phyloP scores from a whole-genome alignment of 2,113 vertebrate genomes.

The Sinosuthora webbiana region DNA sequence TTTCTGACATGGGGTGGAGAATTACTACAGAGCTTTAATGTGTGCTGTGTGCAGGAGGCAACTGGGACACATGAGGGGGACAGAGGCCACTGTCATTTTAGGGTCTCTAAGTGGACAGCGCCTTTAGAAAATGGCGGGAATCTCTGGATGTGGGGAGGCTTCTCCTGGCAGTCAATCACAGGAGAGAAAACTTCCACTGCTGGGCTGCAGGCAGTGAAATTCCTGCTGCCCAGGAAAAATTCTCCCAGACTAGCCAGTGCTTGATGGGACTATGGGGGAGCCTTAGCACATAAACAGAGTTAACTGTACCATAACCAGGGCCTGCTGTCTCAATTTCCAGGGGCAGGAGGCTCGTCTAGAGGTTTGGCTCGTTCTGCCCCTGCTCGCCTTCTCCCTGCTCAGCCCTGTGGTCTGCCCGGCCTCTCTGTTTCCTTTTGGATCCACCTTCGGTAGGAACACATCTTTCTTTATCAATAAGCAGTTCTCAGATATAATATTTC shows the following conservation, averaged over 20 bases:
- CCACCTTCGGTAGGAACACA: neutral
- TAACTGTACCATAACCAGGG: fast-evolving
- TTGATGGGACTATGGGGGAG: fast-evolving
- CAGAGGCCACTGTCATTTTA: neutral
- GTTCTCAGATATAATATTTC: neutral
- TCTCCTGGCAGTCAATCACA: fast-evolving
- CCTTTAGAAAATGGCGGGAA: neutral
- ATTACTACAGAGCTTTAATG: fast-evolving
- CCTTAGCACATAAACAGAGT: fast-evolving
- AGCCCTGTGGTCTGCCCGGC: no score
- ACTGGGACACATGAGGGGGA: neutral
- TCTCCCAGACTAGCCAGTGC: neutral
- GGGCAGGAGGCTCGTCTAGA: fast-evolving
- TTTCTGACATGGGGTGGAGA: neutral
- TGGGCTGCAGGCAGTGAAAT: neutral
- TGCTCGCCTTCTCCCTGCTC: neutral
- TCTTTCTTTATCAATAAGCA: no score
- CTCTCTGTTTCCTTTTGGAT: neutral
- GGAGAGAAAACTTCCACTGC: neutral
- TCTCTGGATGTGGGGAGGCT: neutral
- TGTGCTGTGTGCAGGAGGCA: fast-evolving
- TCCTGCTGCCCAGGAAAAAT: neutral
- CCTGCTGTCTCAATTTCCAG: fast-evolving
- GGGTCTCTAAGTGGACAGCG: fast-evolving
- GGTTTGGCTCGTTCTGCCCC: fast-evolving